phyloP scores from a whole-genome alignment of 92 coral and sea anemone species.

The Porites evermanni region DNA sequence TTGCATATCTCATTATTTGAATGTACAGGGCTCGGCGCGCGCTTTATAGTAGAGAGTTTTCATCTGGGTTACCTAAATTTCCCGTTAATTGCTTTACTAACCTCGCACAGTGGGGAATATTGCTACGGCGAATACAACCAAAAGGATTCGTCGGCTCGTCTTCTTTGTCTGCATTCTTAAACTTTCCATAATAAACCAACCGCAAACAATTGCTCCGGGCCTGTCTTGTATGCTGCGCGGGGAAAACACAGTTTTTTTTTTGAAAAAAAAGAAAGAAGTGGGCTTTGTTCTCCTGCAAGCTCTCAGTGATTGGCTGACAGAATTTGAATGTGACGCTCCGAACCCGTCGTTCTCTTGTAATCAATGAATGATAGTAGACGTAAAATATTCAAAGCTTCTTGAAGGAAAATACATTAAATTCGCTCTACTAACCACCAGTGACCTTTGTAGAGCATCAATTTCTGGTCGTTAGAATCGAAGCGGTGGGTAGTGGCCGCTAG shows the following conservation, averaged over 20 bases:
- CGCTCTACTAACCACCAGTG: not conserved
- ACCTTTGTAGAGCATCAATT: not conserved
- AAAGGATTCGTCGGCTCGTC: not conserved
- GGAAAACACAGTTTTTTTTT: not conserved
- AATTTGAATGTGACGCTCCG: too few relatives aligned
- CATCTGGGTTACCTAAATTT: not conserved
- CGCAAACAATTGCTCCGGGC: constrained; percentile 36
- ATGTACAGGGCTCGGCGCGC: not conserved
- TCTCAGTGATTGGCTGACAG: not conserved
- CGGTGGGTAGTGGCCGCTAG: not conserved
- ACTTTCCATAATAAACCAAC: constrained; percentile 18
- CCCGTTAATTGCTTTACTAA: constrained; percentile 35
- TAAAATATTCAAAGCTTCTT: not conserved
- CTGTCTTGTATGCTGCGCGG: not conserved
- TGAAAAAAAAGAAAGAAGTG: not conserved
- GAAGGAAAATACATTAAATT: not conserved
- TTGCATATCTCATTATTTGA: constrained; percentile 12
- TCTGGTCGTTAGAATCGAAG: not conserved
- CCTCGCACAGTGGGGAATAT: constrained; percentile 44
- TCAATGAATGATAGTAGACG: not conserved
- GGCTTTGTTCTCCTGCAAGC: not conserved
- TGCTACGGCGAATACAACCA: not conserved
- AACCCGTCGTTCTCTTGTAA: not conserved
- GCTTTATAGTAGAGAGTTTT: not conserved
- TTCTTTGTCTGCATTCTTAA: constrained; percentile 28